Base-by-base conservation (phyloP, 1,140 invertebrate genomes). In the Leptonema lineaticorne region DNA sequence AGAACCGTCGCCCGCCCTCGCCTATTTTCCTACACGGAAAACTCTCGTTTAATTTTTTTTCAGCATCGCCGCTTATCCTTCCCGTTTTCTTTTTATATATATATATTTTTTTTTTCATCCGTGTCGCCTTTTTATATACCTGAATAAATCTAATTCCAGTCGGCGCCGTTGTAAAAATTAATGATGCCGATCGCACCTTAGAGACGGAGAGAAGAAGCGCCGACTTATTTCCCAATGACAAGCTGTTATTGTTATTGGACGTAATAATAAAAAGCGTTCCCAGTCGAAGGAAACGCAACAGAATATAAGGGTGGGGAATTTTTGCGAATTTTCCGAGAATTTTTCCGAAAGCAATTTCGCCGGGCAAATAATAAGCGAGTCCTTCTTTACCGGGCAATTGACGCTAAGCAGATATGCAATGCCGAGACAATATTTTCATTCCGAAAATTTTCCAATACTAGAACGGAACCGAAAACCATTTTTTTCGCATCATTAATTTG, bases 221-320 rank as follows among this genome's bases (percentile, higher is more conserved):
- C 27, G 71, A 68, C 71, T 70, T 68, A 73, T 68, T 68, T 70
- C 29, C 71, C 71, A 70, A 70, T 73, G 71, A 73, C 71, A 73
- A 73, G 68, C 60, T 70, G 71, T 69, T 70, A 73, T 65, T 67
- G 68, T 73, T 73, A 73, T 73, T 73, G 71, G 71, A 53, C 18
- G 65, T 73, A 73, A 73, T 73, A 73, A 73, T 68, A 70, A 65
- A 29, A 45, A 60, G 16, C 48, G 16, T n/a, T n/a, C n/a, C n/a
- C n/a, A 28, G 1, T 22, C 37, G 9, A 7, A 20, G 29, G 27
- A 26, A 53, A 22, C 11, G 50, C 24, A 53, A 11, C 2, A 26
- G 14, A 53, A 48, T 20, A 48, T n/a, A n/a, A n/a, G n/a, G n/a
- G n/a, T n/a, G n/a, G n/a, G n/a, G n/a, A n/a, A n/a, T n/a, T n/a